These are phyloP conservation scores for Microctenopoma steveboyesi DNA, from an alignment of 2,797 vertebrate species.

Conservation along the genomic window DNA sequence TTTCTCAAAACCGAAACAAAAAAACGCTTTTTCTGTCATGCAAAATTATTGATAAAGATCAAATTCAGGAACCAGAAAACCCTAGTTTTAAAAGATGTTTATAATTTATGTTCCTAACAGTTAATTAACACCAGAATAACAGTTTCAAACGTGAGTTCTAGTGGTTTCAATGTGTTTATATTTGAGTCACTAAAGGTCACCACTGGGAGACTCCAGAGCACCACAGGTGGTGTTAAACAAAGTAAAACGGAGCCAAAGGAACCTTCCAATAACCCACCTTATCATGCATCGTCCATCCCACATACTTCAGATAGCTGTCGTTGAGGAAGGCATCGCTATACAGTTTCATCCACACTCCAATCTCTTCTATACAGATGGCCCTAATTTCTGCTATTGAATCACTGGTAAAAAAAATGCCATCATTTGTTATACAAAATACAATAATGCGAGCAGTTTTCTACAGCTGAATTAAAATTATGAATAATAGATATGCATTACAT, in stretches of 20 bases:
- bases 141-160: not conserved
- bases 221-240: not conserved
- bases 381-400: slow-evolving; percentile 98
- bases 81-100: not conserved
- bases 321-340: slow-evolving; percentile 98
- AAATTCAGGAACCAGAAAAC: not conserved
- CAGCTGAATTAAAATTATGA: not conserved
- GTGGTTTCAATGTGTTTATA: not conserved
- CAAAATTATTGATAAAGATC: not conserved
- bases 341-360: slow-evolving; percentile 98
- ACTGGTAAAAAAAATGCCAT: slow-evolving; percentile 69
- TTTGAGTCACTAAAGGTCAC: not conserved
- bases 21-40: not conserved
- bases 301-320: slow-evolving; percentile 98
- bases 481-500: not conserved
- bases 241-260: not conserved
- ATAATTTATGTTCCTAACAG: not conserved
- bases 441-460: not conserved
- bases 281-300: slow-evolving; percentile 98
- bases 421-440: not conserved
- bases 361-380: slow-evolving; percentile 98
- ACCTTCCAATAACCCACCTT: slow-evolving; percentile 83
- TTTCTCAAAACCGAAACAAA: not conserved
- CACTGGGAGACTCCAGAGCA: not conserved
- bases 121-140: not conserved